These are phyloP conservation scores for Diabrotica undecimpunctata DNA, from an alignment of 1,140 invertebrate species.

Conservation along the genomic window DNA sequence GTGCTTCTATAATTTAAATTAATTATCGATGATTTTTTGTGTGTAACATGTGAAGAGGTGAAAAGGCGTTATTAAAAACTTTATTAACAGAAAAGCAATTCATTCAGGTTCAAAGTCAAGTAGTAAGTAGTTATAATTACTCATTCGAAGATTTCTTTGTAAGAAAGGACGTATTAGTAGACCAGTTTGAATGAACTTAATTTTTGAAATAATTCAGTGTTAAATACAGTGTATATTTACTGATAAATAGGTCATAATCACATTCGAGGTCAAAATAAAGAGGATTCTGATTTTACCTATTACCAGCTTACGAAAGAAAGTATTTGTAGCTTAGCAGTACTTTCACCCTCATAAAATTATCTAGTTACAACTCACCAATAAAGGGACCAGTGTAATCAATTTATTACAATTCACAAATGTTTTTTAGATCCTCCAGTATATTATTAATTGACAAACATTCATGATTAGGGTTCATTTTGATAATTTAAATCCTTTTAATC, in stretches of 20 bases:
- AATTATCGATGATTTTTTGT: neutral
- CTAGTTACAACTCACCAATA: too few species aligned
- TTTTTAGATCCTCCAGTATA: too few species aligned
- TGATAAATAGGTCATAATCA: neutral
- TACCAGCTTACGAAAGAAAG: neutral
- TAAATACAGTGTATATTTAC: too few species aligned
- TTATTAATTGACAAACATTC: too few species aligned
- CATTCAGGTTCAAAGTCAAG: conserved; percentile 20
- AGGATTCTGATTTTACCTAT: neutral
- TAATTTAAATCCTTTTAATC: too few species aligned
- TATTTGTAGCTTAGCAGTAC: neutral
- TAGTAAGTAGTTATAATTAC: conserved; percentile 10
- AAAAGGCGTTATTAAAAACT: neutral
- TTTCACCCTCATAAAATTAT: neutral
- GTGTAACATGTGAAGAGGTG: conserved; percentile 15
- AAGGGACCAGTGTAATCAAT: too few species aligned
- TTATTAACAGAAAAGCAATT: conserved; percentile 6
- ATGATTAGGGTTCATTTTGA: too few species aligned
- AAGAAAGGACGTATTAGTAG: neutral
- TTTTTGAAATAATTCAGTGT: too few species aligned
- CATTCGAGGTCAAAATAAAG: conserved; percentile 2
- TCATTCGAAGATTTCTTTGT: neutral
- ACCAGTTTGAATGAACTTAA: too few species aligned
- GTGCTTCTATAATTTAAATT: neutral
- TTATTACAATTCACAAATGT: too few species aligned